Base-by-base conservation (phyloP, 2,113 vertebrate genomes). In the Gavia stellata region DNA sequence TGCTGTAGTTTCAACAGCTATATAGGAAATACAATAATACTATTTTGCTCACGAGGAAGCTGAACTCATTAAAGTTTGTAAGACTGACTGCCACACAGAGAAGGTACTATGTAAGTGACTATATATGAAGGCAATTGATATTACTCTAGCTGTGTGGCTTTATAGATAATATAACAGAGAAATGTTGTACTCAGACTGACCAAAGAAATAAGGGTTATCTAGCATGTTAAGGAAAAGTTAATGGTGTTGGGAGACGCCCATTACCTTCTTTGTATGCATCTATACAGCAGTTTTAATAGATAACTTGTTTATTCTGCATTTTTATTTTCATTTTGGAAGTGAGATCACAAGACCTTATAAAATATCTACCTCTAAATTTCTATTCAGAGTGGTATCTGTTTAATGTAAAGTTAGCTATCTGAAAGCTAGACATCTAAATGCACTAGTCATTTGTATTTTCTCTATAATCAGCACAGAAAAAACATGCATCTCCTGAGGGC, bases 401-500 rank as follows among this genome's bases (percentile, higher is more conserved):
- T 89, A 91, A 71, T 55, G 50, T 91, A 79, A 86, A 91, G 42
- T 72, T 79, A 89, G 29, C n/a, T 71, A 40, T 84, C 65, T 95
- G 72, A 89, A 95, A 94, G 47, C 47, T 78, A 91, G 42, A 75
- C 38, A 36, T 90, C 42, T 91, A 87, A 94, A 74, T 71, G 24
- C 25, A 36, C n/a, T 42, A 94, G 68, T 78, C 19, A 62, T 91
- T 91, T 91, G 44, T 91, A 52, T 91, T 81, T 59, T 91, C 52
- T 78, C 68, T 83, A 47, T 81, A 65, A 94, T 81, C 89, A 84
- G 13, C 61, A 72, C 52, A 86, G 83, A 86, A 90, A 90, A 91
- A 94, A 33, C 65, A 92, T 71, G 38, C 72, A 71, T 81, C 52
- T 94, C 94, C 93, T 68, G 77, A 87, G 94, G 94, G 77, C 52